A percentile compares a stretch with the other conserved stretches of the same genome.
These are phyloP conservation scores for Drosophila willistoni DNA, from an alignment of 1,140 invertebrate species.

Conservation along the genomic window DNA sequence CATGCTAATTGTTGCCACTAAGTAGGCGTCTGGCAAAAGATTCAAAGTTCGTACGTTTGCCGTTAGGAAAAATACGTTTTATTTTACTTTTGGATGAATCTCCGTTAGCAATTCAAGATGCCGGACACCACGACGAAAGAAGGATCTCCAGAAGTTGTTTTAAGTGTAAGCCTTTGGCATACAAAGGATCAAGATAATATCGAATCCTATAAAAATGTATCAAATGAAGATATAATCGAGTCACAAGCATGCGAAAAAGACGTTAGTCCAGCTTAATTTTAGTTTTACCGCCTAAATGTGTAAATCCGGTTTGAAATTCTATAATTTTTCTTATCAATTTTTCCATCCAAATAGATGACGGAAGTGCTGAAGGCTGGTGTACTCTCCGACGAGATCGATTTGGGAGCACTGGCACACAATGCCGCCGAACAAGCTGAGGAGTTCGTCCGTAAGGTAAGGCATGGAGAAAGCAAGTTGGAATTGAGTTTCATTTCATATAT, in stretches of 20 bases:
- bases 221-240: slow-evolving; percentile 36
- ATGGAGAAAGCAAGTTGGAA: neutral
- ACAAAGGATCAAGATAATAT: neutral
- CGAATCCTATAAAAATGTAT: slow-evolving; percentile 26
- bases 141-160: slow-evolving; percentile 32
- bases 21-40: slow-evolving; percentile 53
- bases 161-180: slow-evolving; percentile 21
- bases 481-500: neutral
- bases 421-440: slow-evolving; percentile 97
- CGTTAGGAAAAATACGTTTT: slow-evolving; percentile 24
- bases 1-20: slow-evolving; percentile 49
- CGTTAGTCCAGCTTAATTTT: slow-evolving; percentile 51
- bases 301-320: slow-evolving; percentile 14
- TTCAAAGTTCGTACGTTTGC: slow-evolving; percentile 56
- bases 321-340: slow-evolving; percentile 23
- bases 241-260: slow-evolving; percentile 30
- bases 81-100: slow-evolving; percentile 43
- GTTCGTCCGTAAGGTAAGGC: slow-evolving; percentile 92
- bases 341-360: slow-evolving; percentile 86
- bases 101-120: slow-evolving; percentile 43
- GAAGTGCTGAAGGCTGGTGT: slow-evolving; percentile 92
- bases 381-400: slow-evolving; percentile 91
- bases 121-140: slow-evolving; percentile 25
- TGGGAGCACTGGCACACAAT: slow-evolving; percentile 92
- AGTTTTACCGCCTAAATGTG: slow-evolving; percentile 17